A percentile compares a stretch with the other conserved stretches of the same genome.
These are phyloP conservation scores for Cygnus buccinator DNA, from an alignment of 2,113 vertebrate genomes.

Conservation along the genomic window DNA sequence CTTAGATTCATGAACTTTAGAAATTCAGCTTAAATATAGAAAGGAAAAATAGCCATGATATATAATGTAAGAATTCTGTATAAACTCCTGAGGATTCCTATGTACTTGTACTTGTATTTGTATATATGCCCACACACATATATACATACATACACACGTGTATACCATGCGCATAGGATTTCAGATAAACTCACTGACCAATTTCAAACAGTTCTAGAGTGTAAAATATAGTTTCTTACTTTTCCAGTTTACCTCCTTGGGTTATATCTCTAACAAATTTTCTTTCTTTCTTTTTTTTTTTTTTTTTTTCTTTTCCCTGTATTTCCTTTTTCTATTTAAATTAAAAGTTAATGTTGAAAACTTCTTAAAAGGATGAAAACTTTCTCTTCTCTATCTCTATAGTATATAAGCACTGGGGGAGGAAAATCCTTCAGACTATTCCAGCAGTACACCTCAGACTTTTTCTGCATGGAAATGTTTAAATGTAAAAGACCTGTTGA, in stretches of 20 bases:
- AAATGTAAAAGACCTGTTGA: background rate
- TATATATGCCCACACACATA: background rate
- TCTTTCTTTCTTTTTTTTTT: background rate
- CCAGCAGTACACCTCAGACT: background rate
- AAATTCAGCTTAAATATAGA: background rate
- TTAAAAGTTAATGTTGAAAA: background rate
- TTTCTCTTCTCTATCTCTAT: background rate
- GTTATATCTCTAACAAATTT: background rate
- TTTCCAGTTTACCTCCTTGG: background rate
- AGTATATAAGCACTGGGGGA: background rate
- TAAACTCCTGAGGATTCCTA: background rate
- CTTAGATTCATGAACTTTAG: background rate
- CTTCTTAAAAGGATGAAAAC: background rate
- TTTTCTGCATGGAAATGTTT: background rate
- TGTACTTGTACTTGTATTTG: background rate
- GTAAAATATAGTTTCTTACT: background rate
- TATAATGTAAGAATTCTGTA: background rate
- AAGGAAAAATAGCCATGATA: background rate
- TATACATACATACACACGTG: rapidly evolving
- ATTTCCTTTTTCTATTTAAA: background rate
- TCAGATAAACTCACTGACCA: background rate
- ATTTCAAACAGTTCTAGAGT: background rate
- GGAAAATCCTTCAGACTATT: background rate
- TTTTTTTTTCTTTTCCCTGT: background rate
- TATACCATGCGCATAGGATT: background rate